Base-by-base conservation (phyloP, 2,888 invertebrate genomes). In the Perizoma affinitatum region DNA sequence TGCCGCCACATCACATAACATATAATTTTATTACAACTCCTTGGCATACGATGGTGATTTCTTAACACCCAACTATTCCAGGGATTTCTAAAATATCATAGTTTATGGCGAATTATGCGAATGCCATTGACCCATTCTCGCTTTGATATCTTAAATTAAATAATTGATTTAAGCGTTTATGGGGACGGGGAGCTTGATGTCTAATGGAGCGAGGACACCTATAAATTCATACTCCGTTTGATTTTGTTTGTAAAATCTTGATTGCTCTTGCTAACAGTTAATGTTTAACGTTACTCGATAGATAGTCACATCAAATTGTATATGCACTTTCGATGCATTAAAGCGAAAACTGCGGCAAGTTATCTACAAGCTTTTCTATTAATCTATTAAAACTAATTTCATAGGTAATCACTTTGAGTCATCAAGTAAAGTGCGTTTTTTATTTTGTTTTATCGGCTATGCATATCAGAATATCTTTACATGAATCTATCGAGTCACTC, bases 61-160 rank as follows among this genome's bases (percentile, higher is more conserved):
- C 81, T 74, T 80, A 79, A 84, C 76, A 66, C 72, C 58, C 68
- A 73, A 77, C 78, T 80, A 79, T 81, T 82, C 79, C 70, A 74
- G 73, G 68, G 67, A 70, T 76, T 76, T 74, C 78, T 75, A 78
- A 81, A 81, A 76, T 70, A 70, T 66, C 67, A 58, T 74, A 72
- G 68, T 79, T 82, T 78, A 78, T 75, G 73, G 69, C 65, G 71
- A 78, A 72, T 76, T 75, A 77, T 73, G 72, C 64, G 73, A 71
- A 63, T 77, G 85, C 80, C 86, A 87, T 85, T 87, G 87, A 84
- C 87, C 85, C 74, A 84, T 67, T 65, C 72, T 74, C 74, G 74
- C 76, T 80, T 73, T 78, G 76, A 78, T 80, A 66, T 67, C 41
- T 55, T 52, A 53, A 67, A 66, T 66, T 62, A 70, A 66, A 65